Evolutionary conservation across 2,113 vertebrate species (phyloP).

Genomic region (Pelvicachromis taeniatus): DNA sequence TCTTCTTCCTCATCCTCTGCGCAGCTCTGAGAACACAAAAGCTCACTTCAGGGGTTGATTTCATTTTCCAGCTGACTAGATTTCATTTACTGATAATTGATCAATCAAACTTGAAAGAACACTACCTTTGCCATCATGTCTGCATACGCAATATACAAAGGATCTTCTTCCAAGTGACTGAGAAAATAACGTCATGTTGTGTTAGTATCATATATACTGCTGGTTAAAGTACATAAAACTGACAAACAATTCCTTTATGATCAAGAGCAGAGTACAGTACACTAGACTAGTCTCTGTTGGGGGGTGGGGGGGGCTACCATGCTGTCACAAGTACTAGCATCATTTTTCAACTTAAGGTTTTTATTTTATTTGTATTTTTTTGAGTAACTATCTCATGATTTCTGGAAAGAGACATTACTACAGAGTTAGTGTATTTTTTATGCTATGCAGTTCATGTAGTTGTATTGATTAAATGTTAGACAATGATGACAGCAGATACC

Average conservation of each 20-base stretch:
- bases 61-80: neutral
- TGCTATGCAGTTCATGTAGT: neutral
- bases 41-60: neutral
- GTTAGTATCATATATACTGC: neutral
- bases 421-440: neutral
- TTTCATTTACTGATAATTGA: neutral
- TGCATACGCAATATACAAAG: slow-evolving; percentile 92
- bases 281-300: too few species aligned
- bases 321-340: too few species aligned
- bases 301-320: too few species aligned
- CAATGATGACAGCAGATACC: neutral
- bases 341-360: too few species aligned
- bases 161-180: slow-evolving; percentile 88
- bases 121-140: slow-evolving; percentile 99
- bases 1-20: slow-evolving; percentile 85
- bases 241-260: neutral
- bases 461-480: neutral
- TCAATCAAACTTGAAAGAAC: neutral
- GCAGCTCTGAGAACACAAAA: slow-evolving; percentile 66
- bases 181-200: neutral
- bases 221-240: neutral
- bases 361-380: too few species aligned
- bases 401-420: too few species aligned
- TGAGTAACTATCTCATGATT: too few species aligned
- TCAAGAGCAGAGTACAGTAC: too few species aligned